Evolutionary conservation across 2,113 vertebrate genomes (phyloP).

Genomic region (Anguilla japonica): DNA sequence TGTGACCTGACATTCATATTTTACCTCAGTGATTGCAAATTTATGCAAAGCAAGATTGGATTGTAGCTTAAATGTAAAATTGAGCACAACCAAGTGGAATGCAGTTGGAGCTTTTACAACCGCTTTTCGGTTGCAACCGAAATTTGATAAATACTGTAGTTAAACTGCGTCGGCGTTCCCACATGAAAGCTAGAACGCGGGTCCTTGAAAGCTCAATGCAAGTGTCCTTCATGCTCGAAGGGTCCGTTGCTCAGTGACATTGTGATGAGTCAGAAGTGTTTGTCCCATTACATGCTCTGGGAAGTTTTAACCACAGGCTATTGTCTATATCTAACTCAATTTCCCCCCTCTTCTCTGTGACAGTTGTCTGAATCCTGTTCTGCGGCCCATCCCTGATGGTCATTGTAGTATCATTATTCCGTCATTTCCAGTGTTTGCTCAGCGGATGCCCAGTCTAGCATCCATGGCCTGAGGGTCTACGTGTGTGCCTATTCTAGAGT

Average conservation of each 20-base stretch:
- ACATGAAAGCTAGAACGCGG: background rate
- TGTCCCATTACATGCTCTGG: constrained; percentile 10
- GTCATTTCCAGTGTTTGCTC: background rate
- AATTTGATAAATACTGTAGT: constrained; percentile 16
- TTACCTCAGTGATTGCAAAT: constrained; percentile 4
- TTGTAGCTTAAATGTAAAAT: background rate
- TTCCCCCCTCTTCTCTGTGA: background rate
- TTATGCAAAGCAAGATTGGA: constrained; percentile 10
- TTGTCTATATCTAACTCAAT: background rate
- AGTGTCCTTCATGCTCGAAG: constrained; percentile 7
- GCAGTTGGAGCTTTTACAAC: background rate
- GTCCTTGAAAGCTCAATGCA: background rate
- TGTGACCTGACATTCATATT: background rate
- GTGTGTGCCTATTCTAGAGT: background rate
- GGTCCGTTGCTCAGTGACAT: constrained; percentile 7
- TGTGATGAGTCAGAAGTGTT: constrained; percentile 15
- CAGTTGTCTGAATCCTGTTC: constrained; percentile 3
- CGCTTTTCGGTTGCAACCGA: background rate
- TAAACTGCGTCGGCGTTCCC: constrained; percentile 10
- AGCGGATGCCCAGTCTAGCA: background rate
- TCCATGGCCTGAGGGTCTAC: background rate
- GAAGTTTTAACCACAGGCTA: constrained; percentile 6
- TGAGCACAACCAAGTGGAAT: background rate
- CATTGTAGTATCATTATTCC: background rate
- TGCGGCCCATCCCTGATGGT: background rate